Conservation (phyloP, 2,888 invertebrate genomes). For the Mythimna albipuncta region DNA sequence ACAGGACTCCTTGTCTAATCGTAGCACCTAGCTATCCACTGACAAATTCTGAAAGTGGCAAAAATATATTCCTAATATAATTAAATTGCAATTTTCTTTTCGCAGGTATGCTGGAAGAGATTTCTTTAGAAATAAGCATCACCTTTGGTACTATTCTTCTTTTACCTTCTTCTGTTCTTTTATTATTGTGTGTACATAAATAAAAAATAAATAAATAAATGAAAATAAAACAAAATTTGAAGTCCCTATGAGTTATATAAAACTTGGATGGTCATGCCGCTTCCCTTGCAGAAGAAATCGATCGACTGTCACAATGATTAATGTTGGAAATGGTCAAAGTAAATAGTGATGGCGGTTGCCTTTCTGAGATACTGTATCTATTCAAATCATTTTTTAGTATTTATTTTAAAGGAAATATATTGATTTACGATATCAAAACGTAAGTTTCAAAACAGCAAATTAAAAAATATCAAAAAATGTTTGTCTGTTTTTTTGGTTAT, state of each 20-base stretch:
- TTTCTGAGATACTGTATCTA: conserved; percentile 11
- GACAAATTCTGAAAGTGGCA: background rate
- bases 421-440: no score
- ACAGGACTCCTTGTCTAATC: background rate
- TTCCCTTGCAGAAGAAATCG: conserved; percentile 30
- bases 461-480: no score
- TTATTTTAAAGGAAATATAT: no score
- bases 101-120: no score
- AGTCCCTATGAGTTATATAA: background rate
- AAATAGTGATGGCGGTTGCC: conserved; percentile 5
- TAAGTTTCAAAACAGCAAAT: no score
- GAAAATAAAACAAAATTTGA: conserved; percentile 5
- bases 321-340: conserved; percentile 22
- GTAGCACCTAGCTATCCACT: background rate
- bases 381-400: conserved; percentile 5
- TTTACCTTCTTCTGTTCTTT: no score
- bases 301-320: conserved; percentile 41
- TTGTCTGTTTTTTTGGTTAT: no score
- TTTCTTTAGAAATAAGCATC: no score
- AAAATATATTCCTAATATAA: background rate
- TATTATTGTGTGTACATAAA: no score
- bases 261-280: conserved; percentile 22
- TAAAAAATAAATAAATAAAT: conserved; percentile 2
- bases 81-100: no score
- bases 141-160: no score